Evolutionary conservation across 1,140 invertebrate species (phyloP), one percentile per base, ranked within the genome.

Genomic region (Drosophila kikkawai): DNA sequence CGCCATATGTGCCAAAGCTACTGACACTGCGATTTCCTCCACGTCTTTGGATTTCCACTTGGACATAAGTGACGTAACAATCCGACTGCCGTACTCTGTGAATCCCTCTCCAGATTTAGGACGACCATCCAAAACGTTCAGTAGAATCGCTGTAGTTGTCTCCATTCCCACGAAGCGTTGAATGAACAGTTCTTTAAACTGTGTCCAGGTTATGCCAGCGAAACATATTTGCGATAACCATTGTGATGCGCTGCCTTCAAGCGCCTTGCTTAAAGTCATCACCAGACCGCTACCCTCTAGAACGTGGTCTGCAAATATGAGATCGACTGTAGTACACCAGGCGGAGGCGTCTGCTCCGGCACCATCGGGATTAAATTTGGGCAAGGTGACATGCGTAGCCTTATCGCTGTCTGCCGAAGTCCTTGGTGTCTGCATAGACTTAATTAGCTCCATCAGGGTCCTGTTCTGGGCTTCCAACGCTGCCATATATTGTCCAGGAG

Each of bases 231-330:
- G 12, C 2, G 11, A 6, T 39, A 39, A 41, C 15, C 15, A 41
- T 39, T 65, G 53, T 47, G 60, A 63, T 8, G 45, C 34, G 48
- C 47, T 63, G 26, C 57, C 45, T 13, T 66, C 39, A 17, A 67
- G 17, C n/a, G 70, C 57, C 39, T 68, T 61, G n/a, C 73, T 75
- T 34, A 48, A 22, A 13, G 61, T 19, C 29, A 73, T 53, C 17
- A 59, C 26, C 13, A 71, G 26, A n/a, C 7, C 32, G 15, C 69
- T 58, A 12, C 64, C 56, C 61, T 58, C 6, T 9, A 45, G 19
- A 3, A 32, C n/a, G 4, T 69, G 48, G 11, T 68, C 50, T 50
- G 64, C 45, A 32, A 69, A 63, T 17, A 75, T 69, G 26, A 68
- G 42, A 12, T 47, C 44, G 32, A 55, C 59, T 32, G 59, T 59